A percentile compares a stretch with the other conserved stretches of the same genome.
Conservation (phyloP, 1,140 invertebrate species). For the Oryctes rhinoceros region DNA sequence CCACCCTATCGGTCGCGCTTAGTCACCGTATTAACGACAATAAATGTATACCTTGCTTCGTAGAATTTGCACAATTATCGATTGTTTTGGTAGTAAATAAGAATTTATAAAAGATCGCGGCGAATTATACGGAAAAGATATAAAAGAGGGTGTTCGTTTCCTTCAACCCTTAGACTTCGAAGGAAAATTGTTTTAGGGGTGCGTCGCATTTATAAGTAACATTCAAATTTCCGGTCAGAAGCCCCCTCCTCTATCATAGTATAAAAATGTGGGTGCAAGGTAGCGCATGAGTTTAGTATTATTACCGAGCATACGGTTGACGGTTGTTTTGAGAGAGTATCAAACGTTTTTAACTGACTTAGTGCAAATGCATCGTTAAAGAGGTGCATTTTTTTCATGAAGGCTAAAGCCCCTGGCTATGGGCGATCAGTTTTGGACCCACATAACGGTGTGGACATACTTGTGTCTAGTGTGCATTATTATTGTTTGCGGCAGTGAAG, state of each 20-base stretch:
- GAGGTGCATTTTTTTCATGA: slow-evolving; percentile 47
- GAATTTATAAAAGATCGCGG: slow-evolving; percentile 39
- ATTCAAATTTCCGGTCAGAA: slow-evolving; percentile 38
- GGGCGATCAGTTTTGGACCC: slow-evolving; percentile 51
- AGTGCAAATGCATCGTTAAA: slow-evolving; percentile 48
- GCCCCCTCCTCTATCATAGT: slow-evolving; percentile 49
- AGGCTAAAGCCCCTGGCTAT: slow-evolving; percentile 52
- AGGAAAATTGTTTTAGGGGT: slow-evolving; percentile 17
- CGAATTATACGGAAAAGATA: neutral
- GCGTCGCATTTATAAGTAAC: slow-evolving; percentile 16
- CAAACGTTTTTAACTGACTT: slow-evolving; percentile 7
- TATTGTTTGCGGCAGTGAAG: slow-evolving; percentile 42
- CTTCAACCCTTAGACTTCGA: neutral
- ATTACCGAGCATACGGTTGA: slow-evolving; percentile 45
- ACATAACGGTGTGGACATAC: slow-evolving; percentile 52
- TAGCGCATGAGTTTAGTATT: slow-evolving; percentile 48
- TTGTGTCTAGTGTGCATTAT: slow-evolving; percentile 51
- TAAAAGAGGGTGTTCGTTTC: neutral
- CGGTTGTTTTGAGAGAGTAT: slow-evolving; percentile 41
- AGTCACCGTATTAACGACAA: neutral
- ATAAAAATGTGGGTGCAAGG: slow-evolving; percentile 51
- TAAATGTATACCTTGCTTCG: slow-evolving; percentile 29
- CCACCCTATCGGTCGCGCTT: neutral
- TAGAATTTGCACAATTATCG: slow-evolving; percentile 29
- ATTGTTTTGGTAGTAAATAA: slow-evolving; percentile 36